Percentiles rank a stretch among this genome's conserved stretches.
Conservation (phyloP, 2,888 invertebrate genomes). For the Lymantria monacha region DNA sequence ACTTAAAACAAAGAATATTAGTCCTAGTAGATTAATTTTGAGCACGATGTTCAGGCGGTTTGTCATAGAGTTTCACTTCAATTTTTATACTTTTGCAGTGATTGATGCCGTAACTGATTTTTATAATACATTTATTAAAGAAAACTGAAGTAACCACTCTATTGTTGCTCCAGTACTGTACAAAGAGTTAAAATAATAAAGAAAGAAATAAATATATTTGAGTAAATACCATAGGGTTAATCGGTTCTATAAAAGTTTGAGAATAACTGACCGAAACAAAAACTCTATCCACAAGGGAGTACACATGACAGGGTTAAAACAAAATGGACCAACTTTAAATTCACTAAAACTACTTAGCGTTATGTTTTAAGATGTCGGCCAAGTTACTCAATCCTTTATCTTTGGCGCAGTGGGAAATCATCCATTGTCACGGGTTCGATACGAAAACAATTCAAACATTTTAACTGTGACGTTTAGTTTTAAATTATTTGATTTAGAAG, state of each 20-base stretch:
- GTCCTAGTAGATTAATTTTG: no score
- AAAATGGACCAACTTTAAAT: conserved; percentile 31
- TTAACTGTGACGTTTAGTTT: conserved; percentile 20
- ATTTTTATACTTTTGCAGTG: no score
- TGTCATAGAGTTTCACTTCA: no score
- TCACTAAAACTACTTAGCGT: conserved; percentile 40
- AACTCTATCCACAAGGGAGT: conserved; percentile 18
- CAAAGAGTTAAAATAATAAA: no score
- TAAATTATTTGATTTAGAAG: conserved; percentile 10
- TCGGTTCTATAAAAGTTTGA: not conserved
- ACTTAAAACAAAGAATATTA: no score
- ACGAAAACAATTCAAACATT: conserved; percentile 24
- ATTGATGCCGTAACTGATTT: no score
- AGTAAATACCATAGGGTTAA: not conserved
- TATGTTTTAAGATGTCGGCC: conserved; percentile 38
- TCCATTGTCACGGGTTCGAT: conserved; percentile 27
- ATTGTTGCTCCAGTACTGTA: no score
- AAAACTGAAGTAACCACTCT: no score
- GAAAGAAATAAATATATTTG: no score
- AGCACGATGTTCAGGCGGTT: no score
- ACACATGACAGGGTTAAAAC: conserved; percentile 30
- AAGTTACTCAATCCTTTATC: conserved; percentile 55
- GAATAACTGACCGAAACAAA: not conserved
- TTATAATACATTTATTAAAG: no score
- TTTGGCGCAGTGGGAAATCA: conserved; percentile 53